A percentile compares a stretch with the other conserved stretches of the same genome.
Evolutionary conservation across 2,888 invertebrate species (phyloP).

Genomic region (Panorpa germanica): DNA sequence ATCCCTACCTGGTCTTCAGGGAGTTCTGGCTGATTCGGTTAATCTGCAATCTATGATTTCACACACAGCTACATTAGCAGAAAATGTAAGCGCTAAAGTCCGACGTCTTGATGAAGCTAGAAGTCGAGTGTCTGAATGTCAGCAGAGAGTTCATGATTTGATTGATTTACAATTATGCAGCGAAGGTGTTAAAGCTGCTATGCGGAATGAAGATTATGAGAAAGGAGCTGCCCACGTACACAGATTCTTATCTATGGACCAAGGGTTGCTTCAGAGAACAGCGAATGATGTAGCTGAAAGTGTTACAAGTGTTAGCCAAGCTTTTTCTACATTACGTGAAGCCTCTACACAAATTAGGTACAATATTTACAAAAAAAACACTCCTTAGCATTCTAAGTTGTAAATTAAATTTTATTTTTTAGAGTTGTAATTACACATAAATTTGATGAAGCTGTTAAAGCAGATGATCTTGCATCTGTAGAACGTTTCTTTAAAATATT

Average conservation of each 20-base stretch:
- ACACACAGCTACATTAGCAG: conserved; percentile 72
- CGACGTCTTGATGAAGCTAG: conserved; percentile 81
- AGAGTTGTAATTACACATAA: conserved; percentile 50
- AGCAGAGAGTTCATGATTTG: conserved; percentile 84
- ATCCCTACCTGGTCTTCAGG: conserved; percentile 59
- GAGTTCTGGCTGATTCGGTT: conserved; percentile 58
- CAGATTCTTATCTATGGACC: conserved; percentile 84
- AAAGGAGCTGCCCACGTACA: conserved; percentile 89
- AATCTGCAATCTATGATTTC: conserved; percentile 70
- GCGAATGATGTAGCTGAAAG: conserved; percentile 52
- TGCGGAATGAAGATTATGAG: conserved; percentile 91
- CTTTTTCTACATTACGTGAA: conserved; percentile 37
- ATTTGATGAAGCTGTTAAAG: conserved; percentile 81
- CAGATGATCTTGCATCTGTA: conserved; percentile 74
- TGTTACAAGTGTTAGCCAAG: conserved; percentile 24
- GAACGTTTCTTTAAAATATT: conserved; percentile 95
- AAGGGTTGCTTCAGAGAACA: conserved; percentile 54
- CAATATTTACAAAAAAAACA: background rate
- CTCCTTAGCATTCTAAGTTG: background rate
- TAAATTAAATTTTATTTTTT: background rate
- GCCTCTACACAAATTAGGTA: conserved; percentile 45
- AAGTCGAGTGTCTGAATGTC: conserved; percentile 83
- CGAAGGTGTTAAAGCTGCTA: conserved; percentile 89
- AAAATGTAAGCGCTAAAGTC: conserved; percentile 91
- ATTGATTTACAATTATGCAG: conserved; percentile 90